Base-by-base conservation (phyloP, 2,113 vertebrate genomes). In the Micronycteris hirsuta region DNA sequence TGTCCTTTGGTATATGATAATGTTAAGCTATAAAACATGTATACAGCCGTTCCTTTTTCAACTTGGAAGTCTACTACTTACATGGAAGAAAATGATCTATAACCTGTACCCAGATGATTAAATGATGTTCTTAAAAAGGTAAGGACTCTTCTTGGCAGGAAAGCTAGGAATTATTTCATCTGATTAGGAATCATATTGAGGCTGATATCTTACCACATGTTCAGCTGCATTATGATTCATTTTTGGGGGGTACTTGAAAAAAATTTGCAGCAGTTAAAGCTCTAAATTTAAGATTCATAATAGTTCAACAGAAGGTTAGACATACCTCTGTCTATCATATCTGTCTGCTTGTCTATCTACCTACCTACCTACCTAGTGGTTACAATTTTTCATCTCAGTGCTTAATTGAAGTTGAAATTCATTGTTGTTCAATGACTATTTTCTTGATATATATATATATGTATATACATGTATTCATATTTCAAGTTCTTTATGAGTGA, bases 1-100 rank as follows among this genome's bases (percentile, higher is more conserved):
- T 82, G 41, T 92, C 95, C 47, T 96, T 94, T 94, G 87, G 85
- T 96, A 43, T 92, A 95, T 94, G 94, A 74, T 97, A 93, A 96
- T 92, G 70, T 87, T 80, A 96, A 93, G 26, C 65, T 58, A 87
- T 97, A 97, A 97, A 97, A 87, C 92, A 84, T 91, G 58, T 63
- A 89, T 73, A 81, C 24, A 82, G 52, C 54, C n/a, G 4, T 90
- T 95, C 52, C n/a, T 92, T 83, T 96, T 95, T 82, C 71, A 88
- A 94, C 85, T 85, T 88, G 41, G 36, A 96, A 85, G 41, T 65
- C 81, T 97, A 70, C n/a, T 2, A 3, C 52, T 89, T 94, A 5
- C 31, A 82, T 91, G 49, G 76, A 82, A 71, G n/a, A 91, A 95
- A 93, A 96, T 56, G 24, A 68, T 56, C 61, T 97, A 94, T 89